Conservation (phyloP, 2,113 vertebrate genomes). For the Crypturellus undulatus region DNA sequence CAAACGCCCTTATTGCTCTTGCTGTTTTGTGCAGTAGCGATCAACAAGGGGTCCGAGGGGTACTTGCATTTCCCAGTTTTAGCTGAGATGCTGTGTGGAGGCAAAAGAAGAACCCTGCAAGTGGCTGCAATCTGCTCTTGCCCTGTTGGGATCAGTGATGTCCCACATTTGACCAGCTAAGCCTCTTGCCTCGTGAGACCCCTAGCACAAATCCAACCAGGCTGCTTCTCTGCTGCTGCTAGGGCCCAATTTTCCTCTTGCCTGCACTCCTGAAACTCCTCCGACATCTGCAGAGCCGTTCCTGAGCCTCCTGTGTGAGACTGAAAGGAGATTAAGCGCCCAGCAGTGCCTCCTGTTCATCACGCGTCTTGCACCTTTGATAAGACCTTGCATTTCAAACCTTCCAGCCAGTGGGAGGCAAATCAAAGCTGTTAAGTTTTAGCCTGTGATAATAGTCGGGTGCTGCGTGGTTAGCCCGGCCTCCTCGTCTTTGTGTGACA, state of each 20-base stretch:
- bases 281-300: slow-evolving; percentile 8
- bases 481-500: slow-evolving; percentile 30
- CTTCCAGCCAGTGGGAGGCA: slow-evolving; percentile 58
- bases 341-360: slow-evolving; percentile 61
- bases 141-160: neutral
- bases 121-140: neutral
- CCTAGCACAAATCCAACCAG: neutral
- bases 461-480: slow-evolving; percentile 46
- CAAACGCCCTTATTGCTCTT: neutral
- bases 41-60: neutral
- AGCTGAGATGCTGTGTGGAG: rapidly evolving
- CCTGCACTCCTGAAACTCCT: neutral
- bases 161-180: neutral
- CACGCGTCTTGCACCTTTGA: slow-evolving; percentile 68
- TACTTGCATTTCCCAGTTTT: neutral
- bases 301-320: slow-evolving; percentile 50
- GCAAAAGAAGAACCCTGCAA: rapidly evolving
- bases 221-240: neutral
- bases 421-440: slow-evolving; percentile 71
- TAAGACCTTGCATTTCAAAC: slow-evolving; percentile 73
- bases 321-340: slow-evolving; percentile 71
- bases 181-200: neutral
- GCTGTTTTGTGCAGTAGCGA: neutral
- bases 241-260: slow-evolving; percentile 37
- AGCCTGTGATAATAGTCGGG: slow-evolving; percentile 57